Evolutionary conservation across 2,113 vertebrate species (phyloP).

Genomic region (Megaptera novaeangliae): DNA sequence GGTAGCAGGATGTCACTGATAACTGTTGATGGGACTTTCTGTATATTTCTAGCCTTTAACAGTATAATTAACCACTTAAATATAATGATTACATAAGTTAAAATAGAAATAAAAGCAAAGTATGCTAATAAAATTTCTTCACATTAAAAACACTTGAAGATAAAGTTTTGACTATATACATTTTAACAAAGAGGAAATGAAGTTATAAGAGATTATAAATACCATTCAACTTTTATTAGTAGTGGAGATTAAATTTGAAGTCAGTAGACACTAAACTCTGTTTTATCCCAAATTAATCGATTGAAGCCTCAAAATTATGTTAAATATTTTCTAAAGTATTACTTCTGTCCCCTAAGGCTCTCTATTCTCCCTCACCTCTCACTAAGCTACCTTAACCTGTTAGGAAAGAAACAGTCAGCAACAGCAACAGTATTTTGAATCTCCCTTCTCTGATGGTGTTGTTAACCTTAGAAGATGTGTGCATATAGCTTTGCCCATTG

Average conservation of each 20-base stretch:
- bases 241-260: not conserved
- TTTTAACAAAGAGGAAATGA: not conserved
- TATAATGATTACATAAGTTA: not conserved
- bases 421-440: not conserved
- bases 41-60: not conserved
- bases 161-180: not conserved
- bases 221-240: not conserved
- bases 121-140: not conserved
- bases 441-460: not conserved
- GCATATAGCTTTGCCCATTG: not conserved
- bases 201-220: not conserved
- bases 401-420: not conserved
- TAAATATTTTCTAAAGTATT: not conserved
- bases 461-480: not conserved
- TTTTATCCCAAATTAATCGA: not conserved
- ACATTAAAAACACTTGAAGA: not conserved
- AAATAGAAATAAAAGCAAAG: not conserved
- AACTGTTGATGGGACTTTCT: not conserved
- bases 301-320: not conserved
- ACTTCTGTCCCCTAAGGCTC: not conserved
- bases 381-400: not conserved
- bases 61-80: not conserved
- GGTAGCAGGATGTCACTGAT: not conserved
- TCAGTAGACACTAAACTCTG: not conserved
- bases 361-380: not conserved